These are phyloP conservation scores for Halcyon badia DNA, from an alignment of 2,797 vertebrate genomes.

Conservation along the genomic window DNA sequence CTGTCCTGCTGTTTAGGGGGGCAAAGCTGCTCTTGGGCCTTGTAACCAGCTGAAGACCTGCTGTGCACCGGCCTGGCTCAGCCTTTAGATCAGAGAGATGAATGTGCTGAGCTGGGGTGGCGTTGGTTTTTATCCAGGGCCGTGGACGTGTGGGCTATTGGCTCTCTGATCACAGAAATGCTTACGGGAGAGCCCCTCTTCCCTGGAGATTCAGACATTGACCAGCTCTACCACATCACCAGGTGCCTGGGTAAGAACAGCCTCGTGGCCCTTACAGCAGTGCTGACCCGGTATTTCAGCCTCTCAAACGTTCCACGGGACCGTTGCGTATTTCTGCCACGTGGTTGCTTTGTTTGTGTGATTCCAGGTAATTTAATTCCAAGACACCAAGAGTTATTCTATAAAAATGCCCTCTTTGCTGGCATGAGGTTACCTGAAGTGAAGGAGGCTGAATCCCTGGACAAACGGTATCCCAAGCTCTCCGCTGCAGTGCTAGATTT, in stretches of 20 bases:
- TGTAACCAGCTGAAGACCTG: neutral
- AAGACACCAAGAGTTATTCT: constrained; percentile 89
- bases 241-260: constrained; percentile 87
- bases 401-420: constrained; percentile 89
- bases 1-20: neutral
- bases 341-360: neutral
- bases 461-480: constrained; percentile 83
- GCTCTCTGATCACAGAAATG: constrained; percentile 90
- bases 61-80: neutral
- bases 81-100: neutral
- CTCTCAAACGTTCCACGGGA: neutral
- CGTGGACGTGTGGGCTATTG: constrained; percentile 92
- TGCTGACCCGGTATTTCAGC: neutral
- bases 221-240: constrained; percentile 91
- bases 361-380: constrained; percentile 87
- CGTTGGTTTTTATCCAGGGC: constrained; percentile 78
- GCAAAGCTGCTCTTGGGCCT: neutral
- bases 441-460: constrained; percentile 78
- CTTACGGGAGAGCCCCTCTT: constrained; percentile 89
- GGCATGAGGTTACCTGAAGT: constrained; percentile 86
- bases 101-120: neutral
- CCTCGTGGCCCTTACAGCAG: neutral
- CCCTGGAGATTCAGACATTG: constrained; percentile 92
- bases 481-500: constrained; percentile 78
- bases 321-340: neutral